Conservation (phyloP, 2,113 vertebrate species). For the Eidolon helvum region DNA sequence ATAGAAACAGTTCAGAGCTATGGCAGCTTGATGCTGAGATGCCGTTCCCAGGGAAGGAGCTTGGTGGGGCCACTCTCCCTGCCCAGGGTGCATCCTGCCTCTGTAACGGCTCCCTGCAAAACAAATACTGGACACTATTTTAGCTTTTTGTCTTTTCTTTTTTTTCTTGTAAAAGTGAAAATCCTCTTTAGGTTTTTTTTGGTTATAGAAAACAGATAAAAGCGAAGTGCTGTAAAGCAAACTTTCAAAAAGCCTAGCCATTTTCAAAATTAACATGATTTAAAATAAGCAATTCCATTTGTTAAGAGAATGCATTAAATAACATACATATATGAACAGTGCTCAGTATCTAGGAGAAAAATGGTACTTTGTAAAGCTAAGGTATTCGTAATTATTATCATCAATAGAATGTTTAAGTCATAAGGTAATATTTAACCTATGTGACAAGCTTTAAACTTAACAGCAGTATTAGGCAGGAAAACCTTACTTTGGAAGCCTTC, state of each 20-base stretch:
- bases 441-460: slow-evolving; percentile 69
- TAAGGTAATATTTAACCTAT: slow-evolving; percentile 75
- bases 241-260: not conserved
- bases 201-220: not conserved
- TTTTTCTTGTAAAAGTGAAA: not conserved
- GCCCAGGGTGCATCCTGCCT: not conserved
- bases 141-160: not conserved
- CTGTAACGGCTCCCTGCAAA: not conserved
- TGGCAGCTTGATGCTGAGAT: no score
- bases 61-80: not conserved
- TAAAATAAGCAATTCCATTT: slow-evolving; percentile 28
- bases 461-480: slow-evolving; percentile 72
- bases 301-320: not conserved
- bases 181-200: not conserved
- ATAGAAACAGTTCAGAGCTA: not conserved
- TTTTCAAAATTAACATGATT: slow-evolving; percentile 11
- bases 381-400: slow-evolving; percentile 2
- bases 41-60: not conserved
- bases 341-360: not conserved
- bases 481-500: slow-evolving; percentile 77
- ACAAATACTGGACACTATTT: not conserved
- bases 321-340: not conserved
- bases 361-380: not conserved
- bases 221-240: not conserved
- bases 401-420: slow-evolving; percentile 34